Percentiles rank a stretch among this genome's conserved stretches.
Conservation (phyloP, 1,140 invertebrate genomes). For the Aphelenchoides avenae region DNA sequence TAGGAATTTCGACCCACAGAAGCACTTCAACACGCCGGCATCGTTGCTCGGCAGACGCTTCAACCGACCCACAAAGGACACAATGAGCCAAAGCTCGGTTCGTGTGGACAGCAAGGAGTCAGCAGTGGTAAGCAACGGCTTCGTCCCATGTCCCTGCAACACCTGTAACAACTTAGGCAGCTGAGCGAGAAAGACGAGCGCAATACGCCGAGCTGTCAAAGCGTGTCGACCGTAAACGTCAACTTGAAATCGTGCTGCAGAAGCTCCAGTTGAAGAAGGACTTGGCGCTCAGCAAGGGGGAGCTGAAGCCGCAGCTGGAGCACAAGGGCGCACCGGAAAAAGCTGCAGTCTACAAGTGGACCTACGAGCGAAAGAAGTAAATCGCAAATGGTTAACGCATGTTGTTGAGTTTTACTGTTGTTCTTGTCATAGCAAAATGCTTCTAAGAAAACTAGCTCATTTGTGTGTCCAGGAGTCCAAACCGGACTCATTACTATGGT, state of each 20-base stretch:
- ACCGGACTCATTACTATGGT: no score
- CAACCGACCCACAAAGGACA: constrained; percentile 68
- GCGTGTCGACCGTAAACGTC: constrained; percentile 75
- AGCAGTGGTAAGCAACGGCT: constrained; percentile 45
- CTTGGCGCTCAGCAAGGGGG: constrained; percentile 63
- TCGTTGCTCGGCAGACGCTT: constrained; percentile 68
- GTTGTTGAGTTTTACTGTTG: no score
- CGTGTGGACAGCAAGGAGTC: constrained; percentile 62
- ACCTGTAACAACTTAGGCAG: no score
- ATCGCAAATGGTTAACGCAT: not conserved
- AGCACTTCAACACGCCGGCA: constrained; percentile 73
- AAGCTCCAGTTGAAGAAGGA: constrained; percentile 76
- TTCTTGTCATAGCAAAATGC: no score
- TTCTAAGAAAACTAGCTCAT: no score
- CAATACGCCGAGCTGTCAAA: constrained; percentile 75
- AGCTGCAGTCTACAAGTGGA: constrained; percentile 79
- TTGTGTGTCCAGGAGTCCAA: no score
- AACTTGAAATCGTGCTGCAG: constrained; percentile 74
- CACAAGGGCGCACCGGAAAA: constrained; percentile 68
- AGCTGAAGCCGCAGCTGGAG: constrained; percentile 67
- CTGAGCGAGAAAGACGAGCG: constrained; percentile 67
- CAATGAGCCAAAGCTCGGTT: constrained; percentile 64
- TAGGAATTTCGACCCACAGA: constrained; percentile 70
- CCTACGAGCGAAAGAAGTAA: constrained; percentile 72
- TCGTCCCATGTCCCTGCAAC: constrained; percentile 13